phyloP scores from a whole-genome alignment of 2,888 invertebrate species.

The Dynastes maya region DNA sequence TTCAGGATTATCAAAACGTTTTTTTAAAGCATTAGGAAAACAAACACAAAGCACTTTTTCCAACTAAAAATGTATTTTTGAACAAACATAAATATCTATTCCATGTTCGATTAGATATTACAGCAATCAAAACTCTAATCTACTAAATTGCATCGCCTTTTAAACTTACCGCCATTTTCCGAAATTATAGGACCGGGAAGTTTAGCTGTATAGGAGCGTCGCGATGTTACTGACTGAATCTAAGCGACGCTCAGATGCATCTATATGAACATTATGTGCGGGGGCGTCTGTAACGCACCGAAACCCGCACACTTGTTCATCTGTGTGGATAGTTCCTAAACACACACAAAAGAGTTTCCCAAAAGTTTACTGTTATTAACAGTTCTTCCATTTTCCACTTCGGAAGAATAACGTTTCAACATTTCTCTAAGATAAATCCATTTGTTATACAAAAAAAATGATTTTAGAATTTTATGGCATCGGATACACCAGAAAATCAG shows the following conservation, averaged over 20 bases:
- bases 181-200: slow-evolving; percentile 50
- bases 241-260: slow-evolving; percentile 60
- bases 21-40: no score
- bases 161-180: slow-evolving; percentile 66
- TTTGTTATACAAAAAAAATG: no score
- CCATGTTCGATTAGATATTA: neutral
- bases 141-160: neutral
- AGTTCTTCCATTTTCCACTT: no score
- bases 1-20: no score
- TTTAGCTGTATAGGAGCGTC: slow-evolving; percentile 67
- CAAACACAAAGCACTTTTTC: no score
- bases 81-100: no score
- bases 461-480: no score
- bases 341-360: neutral
- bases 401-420: no score
- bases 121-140: neutral
- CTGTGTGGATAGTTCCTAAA: slow-evolving; percentile 13
- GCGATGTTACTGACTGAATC: slow-evolving; percentile 66
- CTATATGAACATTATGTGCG: slow-evolving; percentile 65
- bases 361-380: no score
- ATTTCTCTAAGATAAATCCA: no score
- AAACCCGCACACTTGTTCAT: slow-evolving; percentile 52
- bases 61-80: no score
- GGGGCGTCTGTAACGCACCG: slow-evolving; percentile 60
- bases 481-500: no score